Evolutionary conservation across 1,140 invertebrate genomes (phyloP).

Genomic region (Panagrolaimus sp.): DNA sequence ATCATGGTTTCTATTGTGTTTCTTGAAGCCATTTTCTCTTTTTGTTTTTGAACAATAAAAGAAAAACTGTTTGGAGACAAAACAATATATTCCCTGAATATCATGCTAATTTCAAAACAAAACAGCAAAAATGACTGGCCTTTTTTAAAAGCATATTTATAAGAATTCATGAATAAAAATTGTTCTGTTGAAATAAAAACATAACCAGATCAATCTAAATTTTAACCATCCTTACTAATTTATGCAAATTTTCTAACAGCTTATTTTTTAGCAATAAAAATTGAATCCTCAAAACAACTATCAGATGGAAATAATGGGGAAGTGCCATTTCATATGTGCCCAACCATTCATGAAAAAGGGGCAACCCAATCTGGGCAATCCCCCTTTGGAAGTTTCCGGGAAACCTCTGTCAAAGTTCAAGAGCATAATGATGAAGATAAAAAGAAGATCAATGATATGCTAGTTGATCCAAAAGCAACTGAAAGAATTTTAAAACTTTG

Average conservation of each 20-base stretch:
- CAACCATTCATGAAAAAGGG: conserved; percentile 23
- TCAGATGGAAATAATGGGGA: conserved; percentile 28
- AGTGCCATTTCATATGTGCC: conserved; percentile 34
- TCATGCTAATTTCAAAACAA: too few species aligned
- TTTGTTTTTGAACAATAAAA: too few species aligned
- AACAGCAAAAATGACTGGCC: too few species aligned
- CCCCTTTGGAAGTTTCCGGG: conserved; percentile 41
- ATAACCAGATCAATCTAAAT: not conserved
- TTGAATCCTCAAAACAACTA: conserved; percentile 23
- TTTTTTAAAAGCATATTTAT: too few species aligned
- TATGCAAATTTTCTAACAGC: not conserved
- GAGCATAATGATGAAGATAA: conserved; percentile 35
- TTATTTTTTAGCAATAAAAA: conserved; percentile 28
- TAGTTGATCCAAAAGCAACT: conserved; percentile 38
- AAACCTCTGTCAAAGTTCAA: conserved; percentile 30
- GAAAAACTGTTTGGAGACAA: too few species aligned
- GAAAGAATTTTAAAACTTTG: conserved; percentile 35
- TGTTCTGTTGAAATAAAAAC: too few species aligned
- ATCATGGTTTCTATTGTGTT: not conserved
- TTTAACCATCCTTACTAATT: not conserved
- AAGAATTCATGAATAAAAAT: too few species aligned
- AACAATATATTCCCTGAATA: too few species aligned
- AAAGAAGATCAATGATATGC: conserved; percentile 31
- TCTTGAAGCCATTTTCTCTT: too few species aligned
- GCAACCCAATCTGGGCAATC: conserved; percentile 36